phyloP scores from a whole-genome alignment of 2,113 vertebrate species.

The Machaerirhynchus nigripectus region DNA sequence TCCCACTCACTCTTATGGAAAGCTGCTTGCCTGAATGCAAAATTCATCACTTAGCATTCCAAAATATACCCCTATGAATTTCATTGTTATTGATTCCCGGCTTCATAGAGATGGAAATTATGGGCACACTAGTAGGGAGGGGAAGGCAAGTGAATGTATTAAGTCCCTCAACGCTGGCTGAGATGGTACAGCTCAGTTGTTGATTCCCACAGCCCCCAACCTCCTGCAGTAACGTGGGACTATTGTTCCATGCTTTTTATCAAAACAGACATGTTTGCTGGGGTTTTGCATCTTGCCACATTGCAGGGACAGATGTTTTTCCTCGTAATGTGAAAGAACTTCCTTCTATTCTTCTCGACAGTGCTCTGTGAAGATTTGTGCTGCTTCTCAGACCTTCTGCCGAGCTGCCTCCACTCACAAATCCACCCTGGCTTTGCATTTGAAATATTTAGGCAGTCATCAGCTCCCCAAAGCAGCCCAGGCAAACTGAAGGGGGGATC shows the following conservation, averaged over 20 bases:
- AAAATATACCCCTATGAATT: constrained; percentile 21
- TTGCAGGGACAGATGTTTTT: neutral
- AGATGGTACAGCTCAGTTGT: constrained; percentile 25
- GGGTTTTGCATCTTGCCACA: neutral
- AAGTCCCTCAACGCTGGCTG: neutral
- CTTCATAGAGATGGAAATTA: constrained; percentile 39
- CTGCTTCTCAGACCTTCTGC: neutral
- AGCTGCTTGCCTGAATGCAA: neutral
- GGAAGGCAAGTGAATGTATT: neutral
- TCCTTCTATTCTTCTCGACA: neutral
- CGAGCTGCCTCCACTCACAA: neutral
- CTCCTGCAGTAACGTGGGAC: neutral
- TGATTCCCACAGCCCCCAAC: neutral
- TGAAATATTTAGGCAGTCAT: neutral
- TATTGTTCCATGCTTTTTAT: constrained; percentile 15
- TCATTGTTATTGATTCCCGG: neutral
- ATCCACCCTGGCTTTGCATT: neutral
- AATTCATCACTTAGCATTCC: constrained; percentile 24
- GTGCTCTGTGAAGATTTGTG: neutral
- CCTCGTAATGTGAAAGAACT: neutral
- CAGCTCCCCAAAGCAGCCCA: neutral
- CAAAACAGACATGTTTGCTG: constrained; percentile 15
- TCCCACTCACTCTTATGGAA: neutral
- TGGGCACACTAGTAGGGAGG: neutral
- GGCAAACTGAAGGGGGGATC: neutral